Percentiles rank a stretch among this genome's conserved stretches.
phyloP scores from a whole-genome alignment of 2,888 invertebrate genomes.

The Linyphia triangularis region DNA sequence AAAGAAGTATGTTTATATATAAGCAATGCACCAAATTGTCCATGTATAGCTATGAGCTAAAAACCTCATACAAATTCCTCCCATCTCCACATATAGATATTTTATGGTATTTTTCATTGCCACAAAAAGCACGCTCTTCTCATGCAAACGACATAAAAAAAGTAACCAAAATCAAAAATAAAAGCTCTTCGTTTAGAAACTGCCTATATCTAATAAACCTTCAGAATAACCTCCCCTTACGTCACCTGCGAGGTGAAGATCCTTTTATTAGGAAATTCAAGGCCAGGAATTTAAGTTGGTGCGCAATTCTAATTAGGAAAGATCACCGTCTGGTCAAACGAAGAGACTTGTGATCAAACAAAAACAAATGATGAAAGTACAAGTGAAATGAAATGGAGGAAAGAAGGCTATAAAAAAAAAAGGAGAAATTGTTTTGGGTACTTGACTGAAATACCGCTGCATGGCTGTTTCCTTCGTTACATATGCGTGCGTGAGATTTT shows the following conservation, averaged over 20 bases:
- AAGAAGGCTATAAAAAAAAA: constrained; percentile 2
- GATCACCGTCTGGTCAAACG: constrained; percentile 36
- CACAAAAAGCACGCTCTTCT: background rate
- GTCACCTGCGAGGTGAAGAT: background rate
- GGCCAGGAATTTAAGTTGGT: constrained; percentile 26
- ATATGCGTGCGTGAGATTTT: constrained; percentile 35
- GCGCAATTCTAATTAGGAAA: constrained; percentile 59
- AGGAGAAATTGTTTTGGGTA: constrained; percentile 26
- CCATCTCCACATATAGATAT: no score
- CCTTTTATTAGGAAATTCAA: constrained; percentile 55
- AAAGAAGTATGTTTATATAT: no score
- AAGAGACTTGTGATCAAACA: constrained; percentile 57
- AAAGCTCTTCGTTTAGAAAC: background rate
- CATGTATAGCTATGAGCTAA: no score
- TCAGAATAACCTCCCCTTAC: background rate
- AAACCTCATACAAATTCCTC: no score
- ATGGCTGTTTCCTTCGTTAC: constrained; percentile 47
- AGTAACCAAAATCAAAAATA: background rate
- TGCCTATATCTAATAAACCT: background rate
- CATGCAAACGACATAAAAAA: background rate
- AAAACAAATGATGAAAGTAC: constrained; percentile 22
- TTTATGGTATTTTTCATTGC: no score
- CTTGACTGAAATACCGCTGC: constrained; percentile 49
- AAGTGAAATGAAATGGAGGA: constrained; percentile 42
- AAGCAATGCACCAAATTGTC: no score